A percentile compares a stretch with the other conserved stretches of the same genome.
Conservation (phyloP, 1,140 invertebrate genomes). For the Hermetia illucens region DNA sequence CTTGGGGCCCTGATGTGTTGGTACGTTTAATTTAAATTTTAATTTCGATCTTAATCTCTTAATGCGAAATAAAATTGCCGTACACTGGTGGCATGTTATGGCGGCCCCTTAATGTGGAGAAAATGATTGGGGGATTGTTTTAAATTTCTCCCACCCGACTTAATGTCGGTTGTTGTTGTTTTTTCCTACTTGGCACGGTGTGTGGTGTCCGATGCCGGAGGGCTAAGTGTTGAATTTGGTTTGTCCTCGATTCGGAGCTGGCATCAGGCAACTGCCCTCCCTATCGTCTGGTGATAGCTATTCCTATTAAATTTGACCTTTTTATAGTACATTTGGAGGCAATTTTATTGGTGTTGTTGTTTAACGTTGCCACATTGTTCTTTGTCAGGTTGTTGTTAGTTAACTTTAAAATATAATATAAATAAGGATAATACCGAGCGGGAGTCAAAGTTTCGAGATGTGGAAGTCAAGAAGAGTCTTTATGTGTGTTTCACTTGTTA, state of each 20-base stretch:
- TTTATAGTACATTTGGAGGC: slow-evolving; percentile 1
- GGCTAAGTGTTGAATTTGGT: neutral
- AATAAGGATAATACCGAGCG: too few relatives aligned
- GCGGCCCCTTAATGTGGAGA: neutral
- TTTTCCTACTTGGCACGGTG: neutral
- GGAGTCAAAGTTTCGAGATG: too few relatives aligned
- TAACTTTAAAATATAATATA: too few relatives aligned
- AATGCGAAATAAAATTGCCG: slow-evolving; percentile 29
- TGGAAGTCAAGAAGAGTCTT: too few relatives aligned
- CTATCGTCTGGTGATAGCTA: too few relatives aligned
- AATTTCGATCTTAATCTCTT: slow-evolving; percentile 30
- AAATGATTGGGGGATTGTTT: neutral
- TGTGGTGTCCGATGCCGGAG: neutral
- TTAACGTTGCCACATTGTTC: too few relatives aligned
- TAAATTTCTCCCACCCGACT: neutral
- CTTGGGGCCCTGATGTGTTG: neutral
- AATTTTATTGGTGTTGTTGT: too few relatives aligned
- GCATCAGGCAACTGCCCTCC: neutral
- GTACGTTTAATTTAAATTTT: slow-evolving; percentile 25
- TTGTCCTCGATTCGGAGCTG: neutral
- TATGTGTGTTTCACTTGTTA: too few relatives aligned
- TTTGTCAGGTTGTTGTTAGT: too few relatives aligned
- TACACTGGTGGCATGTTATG: slow-evolving; percentile 22
- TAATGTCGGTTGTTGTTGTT: neutral
- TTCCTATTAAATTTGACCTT: slow-evolving; percentile 4